Conservation (phyloP, 2,113 vertebrate species). For the Anseranas semipalmata region DNA sequence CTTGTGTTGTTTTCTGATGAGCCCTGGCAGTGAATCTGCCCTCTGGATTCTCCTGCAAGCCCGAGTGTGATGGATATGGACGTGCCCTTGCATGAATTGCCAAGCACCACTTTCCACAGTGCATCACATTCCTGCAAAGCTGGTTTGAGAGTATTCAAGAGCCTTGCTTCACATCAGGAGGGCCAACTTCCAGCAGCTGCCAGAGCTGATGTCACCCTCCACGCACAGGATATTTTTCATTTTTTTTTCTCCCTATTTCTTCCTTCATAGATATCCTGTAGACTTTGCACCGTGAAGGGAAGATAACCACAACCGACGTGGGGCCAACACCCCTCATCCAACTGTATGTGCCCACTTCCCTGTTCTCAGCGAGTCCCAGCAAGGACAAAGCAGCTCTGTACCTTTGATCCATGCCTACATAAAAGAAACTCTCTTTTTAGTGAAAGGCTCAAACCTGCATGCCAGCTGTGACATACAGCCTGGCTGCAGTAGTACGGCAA, state of each 20-base stretch:
- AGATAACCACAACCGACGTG: background rate
- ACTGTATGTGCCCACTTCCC: background rate
- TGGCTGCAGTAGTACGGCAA: background rate
- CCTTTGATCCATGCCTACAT: background rate
- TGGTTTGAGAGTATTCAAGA: background rate
- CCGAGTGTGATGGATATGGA: background rate
- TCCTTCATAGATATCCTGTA: background rate
- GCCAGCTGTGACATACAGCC: background rate
- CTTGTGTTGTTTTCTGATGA: accelerated
- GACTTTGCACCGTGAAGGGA: background rate
- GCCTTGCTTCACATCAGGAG: conserved; percentile 17
- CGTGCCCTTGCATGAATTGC: background rate
- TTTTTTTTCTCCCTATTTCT: background rate
- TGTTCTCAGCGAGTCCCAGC: background rate
- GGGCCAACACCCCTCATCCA: background rate
- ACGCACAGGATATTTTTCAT: background rate
- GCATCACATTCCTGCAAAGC: conserved; percentile 8
- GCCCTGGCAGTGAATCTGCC: background rate
- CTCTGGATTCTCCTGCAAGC: background rate
- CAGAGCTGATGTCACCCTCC: conserved; percentile 2
- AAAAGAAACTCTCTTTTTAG: background rate
- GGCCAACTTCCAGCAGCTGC: background rate
- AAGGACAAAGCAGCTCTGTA: background rate
- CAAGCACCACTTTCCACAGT: background rate
- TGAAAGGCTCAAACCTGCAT: background rate